Evolutionary conservation across 1,140 invertebrate genomes (phyloP).

Genomic region (Trachelipus rathkii): DNA sequence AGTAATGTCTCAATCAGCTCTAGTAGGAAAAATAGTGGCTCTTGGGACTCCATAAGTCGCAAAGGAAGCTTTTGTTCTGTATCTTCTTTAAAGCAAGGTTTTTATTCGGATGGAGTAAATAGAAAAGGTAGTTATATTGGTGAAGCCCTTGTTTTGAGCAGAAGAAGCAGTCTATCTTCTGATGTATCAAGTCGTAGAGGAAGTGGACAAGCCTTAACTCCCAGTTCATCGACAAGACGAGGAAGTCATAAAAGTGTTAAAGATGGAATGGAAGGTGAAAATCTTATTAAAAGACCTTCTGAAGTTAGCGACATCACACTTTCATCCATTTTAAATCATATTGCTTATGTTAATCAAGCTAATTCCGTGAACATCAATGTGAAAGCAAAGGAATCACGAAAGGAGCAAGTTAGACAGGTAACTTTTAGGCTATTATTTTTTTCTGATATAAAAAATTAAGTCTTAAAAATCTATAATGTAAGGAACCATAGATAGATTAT

Average conservation of each 20-base stretch:
- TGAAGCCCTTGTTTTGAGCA: constrained; percentile 14
- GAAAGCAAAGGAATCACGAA: constrained; percentile 44
- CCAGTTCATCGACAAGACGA: constrained; percentile 31
- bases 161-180: constrained; percentile 19
- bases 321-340: constrained; percentile 60
- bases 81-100: constrained; percentile 12
- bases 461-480: too few relatives aligned
- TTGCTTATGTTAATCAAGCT: constrained; percentile 58
- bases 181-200: not conserved
- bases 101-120: constrained; percentile 19
- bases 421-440: too few relatives aligned
- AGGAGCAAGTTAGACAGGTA: constrained; percentile 51
- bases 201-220: constrained; percentile 19
- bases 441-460: too few relatives aligned
- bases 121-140: constrained; percentile 33
- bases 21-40: constrained; percentile 33
- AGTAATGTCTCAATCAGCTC: constrained; percentile 38
- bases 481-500: too few relatives aligned
- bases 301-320: constrained; percentile 50
- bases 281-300: constrained; percentile 12
- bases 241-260: constrained; percentile 35
- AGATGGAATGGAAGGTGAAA: constrained; percentile 32
- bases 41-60: constrained; percentile 14
- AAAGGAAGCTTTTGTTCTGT: constrained; percentile 17
- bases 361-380: constrained; percentile 44